These are phyloP conservation scores for Agrochola lota DNA, from an alignment of 2,888 invertebrate genomes.

Conservation along the genomic window DNA sequence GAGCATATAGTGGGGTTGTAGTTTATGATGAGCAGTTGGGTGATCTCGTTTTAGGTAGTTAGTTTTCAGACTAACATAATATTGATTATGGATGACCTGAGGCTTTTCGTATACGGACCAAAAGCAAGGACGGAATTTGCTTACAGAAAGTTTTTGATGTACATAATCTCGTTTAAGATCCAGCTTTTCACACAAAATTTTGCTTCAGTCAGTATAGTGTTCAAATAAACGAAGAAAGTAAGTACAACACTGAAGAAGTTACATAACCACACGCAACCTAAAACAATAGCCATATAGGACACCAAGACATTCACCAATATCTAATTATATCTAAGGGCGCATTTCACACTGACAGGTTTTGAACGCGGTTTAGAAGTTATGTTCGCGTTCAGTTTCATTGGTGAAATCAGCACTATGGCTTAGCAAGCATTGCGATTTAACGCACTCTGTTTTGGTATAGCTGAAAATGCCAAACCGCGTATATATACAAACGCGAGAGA, in stretches of 20 bases:
- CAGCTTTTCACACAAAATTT: not conserved
- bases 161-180: not conserved
- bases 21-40: not conserved
- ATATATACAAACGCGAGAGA: too few relatives aligned
- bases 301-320: not conserved
- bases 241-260: not conserved
- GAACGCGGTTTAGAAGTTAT: not conserved
- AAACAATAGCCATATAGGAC: not conserved
- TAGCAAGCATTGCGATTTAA: too few relatives aligned
- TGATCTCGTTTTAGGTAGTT: not conserved
- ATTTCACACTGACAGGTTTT: not conserved
- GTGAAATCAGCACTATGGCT: too few relatives aligned
- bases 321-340: not conserved
- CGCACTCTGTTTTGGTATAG: too few relatives aligned
- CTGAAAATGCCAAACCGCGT: too few relatives aligned
- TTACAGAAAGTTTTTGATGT: not conserved
- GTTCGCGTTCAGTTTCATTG: too few relatives aligned
- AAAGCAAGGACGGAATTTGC: not conserved
- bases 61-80: conserved; percentile 15
- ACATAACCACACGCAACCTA: not conserved
- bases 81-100: not conserved
- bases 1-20: not conserved
- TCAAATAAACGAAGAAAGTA: not conserved
- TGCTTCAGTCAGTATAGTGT: not conserved
- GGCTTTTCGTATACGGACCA: too few relatives aligned